A percentile compares a stretch with the other conserved stretches of the same genome.
Conservation (phyloP, 2,113 vertebrate genomes). For the Protomyctophum bolini region DNA sequence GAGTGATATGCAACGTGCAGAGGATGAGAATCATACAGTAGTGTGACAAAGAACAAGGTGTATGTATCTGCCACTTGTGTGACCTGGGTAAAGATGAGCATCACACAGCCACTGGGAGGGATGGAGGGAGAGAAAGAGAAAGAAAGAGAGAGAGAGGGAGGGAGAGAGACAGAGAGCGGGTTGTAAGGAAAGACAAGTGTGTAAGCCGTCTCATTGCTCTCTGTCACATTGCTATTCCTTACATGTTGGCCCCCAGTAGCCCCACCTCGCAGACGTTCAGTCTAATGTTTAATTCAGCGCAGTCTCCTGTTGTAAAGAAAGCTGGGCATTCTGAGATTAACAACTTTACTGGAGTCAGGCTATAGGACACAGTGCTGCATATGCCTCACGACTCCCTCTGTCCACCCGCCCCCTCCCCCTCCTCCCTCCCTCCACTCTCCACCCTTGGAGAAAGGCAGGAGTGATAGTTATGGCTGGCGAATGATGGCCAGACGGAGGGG, state of each 20-base stretch:
- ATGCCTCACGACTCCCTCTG: neutral
- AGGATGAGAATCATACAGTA: neutral
- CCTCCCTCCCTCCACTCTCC: neutral
- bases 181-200: neutral
- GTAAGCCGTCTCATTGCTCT: neutral
- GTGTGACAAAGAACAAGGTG: neutral
- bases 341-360: conserved; percentile 7
- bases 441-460: neutral
- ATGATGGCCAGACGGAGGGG: conserved; percentile 1
- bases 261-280: neutral
- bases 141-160: neutral
- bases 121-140: neutral
- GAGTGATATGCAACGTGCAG: neutral
- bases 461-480: conserved; percentile 3
- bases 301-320: conserved; percentile 18
- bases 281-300: conserved; percentile 44
- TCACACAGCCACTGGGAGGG: neutral
- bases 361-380: conserved; percentile 1
- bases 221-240: conserved; percentile 14
- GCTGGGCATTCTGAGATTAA: conserved; percentile 21
- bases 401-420: neutral
- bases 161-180: neutral
- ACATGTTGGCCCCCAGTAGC: neutral
- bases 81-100: conserved; percentile 14
- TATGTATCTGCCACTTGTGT: neutral